Base-by-base conservation (phyloP, 2,797 vertebrate genomes). In the Paguma larvata region DNA sequence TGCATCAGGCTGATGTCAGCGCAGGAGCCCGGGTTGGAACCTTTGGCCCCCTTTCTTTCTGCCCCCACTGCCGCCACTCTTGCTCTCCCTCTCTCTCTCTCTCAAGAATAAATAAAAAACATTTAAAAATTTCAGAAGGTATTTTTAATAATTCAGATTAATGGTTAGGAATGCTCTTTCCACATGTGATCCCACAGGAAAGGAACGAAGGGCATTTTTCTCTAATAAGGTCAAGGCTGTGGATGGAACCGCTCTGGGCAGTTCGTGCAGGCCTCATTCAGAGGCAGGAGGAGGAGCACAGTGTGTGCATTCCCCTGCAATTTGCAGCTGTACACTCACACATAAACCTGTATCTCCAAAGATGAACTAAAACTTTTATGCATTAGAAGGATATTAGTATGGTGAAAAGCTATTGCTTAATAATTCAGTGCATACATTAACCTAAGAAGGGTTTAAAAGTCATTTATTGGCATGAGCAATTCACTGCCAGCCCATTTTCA, bases 401-500 rank as follows among this genome's bases (percentile, higher is more conserved):
- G 30, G 21, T 25, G 32, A 89, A 48, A n/a, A 80, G 6, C 25
- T 48, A 34, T 23, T 62, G n/a, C 68, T 84, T 95, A 84, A 79
- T 89, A 80, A 94, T 88, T 93, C 63, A 96, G 56, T 44, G 89
- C 34, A 56, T 10, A 19, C 30, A 62, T 92, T 89, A 94, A 87
- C 38, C 21, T 48, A 46, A 70, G 41, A 91, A 87, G 2, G 13
- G n/a, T 83, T 93, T 94, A 89, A 94, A 85, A 80, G 51, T 77
- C 83, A 62, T 46, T 96, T 84, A 77, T 12, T 86, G 25, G 19
- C 84, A 83, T 77, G 68, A 93, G 23, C 21, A 89, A 59, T 91
- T 96, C 59, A 95, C 41, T 73, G 34, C 88, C 44, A 70, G 48
- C 41, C 59, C 51, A 86, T 88, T 95, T 94, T 83, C 80, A 80